Evolutionary conservation across 2,888 invertebrate species (phyloP).

Genomic region (Stenurella melanura): DNA sequence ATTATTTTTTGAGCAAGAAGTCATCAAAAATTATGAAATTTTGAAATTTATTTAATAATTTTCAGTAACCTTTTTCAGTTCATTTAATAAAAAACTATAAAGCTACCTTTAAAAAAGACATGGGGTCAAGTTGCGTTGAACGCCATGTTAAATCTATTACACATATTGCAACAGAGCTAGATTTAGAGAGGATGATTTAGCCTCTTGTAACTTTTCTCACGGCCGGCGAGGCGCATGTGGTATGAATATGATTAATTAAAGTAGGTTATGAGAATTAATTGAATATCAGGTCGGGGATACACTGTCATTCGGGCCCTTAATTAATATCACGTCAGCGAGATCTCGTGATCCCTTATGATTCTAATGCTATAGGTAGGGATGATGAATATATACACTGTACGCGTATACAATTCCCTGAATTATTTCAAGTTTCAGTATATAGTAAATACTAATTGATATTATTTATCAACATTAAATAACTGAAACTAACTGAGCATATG

Average conservation of each 20-base stretch:
- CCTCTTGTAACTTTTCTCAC: neutral
- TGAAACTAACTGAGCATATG: neutral
- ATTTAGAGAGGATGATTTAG: neutral
- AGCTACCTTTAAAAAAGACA: too few species aligned
- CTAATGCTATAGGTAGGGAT: neutral
- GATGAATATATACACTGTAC: neutral
- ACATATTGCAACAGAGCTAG: neutral
- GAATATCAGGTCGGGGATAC: conserved; percentile 46
- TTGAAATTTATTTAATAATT: too few species aligned
- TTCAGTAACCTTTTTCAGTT: too few species aligned
- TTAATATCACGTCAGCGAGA: conserved; percentile 1
- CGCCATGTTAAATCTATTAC: too few species aligned
- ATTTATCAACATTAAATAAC: neutral
- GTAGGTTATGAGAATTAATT: conserved; percentile 62
- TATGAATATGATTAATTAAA: conserved; percentile 63
- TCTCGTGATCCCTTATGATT: conserved; percentile 12
- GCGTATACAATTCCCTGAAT: neutral
- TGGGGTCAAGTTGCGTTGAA: too few species aligned
- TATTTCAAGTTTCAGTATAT: neutral
- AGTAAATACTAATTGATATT: neutral
- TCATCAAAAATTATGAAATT: too few species aligned
- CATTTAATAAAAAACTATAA: too few species aligned
- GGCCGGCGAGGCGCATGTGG: neutral
- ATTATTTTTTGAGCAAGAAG: too few species aligned
- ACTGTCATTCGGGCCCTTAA: neutral